phyloP scores from a whole-genome alignment of 2,888 invertebrate species.

The Spodoptera picta region DNA sequence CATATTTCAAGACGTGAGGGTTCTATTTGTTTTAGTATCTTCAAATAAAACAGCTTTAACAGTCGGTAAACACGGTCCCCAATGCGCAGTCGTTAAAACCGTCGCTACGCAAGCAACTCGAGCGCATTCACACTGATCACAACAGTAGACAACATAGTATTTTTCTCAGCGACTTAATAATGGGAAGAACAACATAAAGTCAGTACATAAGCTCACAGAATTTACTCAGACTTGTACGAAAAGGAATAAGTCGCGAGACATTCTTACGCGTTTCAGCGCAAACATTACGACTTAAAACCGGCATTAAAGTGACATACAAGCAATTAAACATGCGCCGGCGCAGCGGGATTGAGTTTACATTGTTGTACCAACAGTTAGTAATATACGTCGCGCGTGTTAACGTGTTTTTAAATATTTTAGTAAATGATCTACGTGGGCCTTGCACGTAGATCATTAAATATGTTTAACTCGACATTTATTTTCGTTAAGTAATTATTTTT shows the following conservation, averaged over 20 bases:
- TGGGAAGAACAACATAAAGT: constrained; percentile 32
- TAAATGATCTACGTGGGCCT: neutral
- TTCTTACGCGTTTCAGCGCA: constrained; percentile 49
- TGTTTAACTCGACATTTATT: constrained; percentile 11
- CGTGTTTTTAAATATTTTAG: constrained; percentile 31
- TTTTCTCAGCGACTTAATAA: constrained; percentile 47
- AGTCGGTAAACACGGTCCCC: constrained; percentile 25
- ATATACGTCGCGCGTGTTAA: constrained; percentile 30
- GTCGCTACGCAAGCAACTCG: constrained; percentile 17
- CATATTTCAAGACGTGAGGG: neutral
- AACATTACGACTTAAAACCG: constrained; percentile 55
- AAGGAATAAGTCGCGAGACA: constrained; percentile 33
- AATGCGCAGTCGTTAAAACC: constrained; percentile 33
- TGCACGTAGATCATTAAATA: constrained; percentile 10
- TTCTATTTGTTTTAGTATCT: constrained; percentile 8
- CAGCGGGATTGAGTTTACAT: constrained; percentile 52
- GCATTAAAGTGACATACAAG: constrained; percentile 57
- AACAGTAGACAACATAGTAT: constrained; percentile 30
- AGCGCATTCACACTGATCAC: constrained; percentile 30
- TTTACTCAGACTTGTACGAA: constrained; percentile 20
- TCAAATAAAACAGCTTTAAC: constrained; percentile 18
- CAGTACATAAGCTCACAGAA: constrained; percentile 30
- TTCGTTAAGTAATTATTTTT: constrained; percentile 10
- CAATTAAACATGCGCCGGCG: constrained; percentile 55
- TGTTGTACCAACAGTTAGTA: constrained; percentile 46